A percentile compares a stretch with the other conserved stretches of the same genome.
Evolutionary conservation across 2,888 invertebrate species (phyloP).

Genomic region (Metalampra italica): DNA sequence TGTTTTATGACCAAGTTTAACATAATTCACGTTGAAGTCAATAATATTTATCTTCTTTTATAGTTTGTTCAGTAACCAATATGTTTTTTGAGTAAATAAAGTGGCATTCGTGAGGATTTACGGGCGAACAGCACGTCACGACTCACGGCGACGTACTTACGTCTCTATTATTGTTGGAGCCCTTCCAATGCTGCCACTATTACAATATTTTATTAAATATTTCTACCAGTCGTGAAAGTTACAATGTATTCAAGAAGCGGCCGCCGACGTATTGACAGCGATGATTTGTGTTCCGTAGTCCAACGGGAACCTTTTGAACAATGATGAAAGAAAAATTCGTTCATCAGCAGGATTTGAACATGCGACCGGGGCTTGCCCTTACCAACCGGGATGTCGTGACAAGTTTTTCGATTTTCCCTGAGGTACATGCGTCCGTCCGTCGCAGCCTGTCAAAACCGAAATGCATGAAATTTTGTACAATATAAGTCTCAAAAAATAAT

Average conservation of each 20-base stretch:
- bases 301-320: too few species aligned
- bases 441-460: too few species aligned
- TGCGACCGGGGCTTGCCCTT: too few species aligned
- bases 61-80: slow-evolving; percentile 49
- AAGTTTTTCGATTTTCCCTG: too few species aligned
- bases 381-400: too few species aligned
- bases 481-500: too few species aligned
- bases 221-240: slow-evolving; percentile 23
- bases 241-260: slow-evolving; percentile 12
- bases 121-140: slow-evolving; percentile 24
- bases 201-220: slow-evolving; percentile 23
- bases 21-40: slow-evolving; percentile 38
- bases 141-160: slow-evolving; percentile 43
- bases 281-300: too few species aligned
- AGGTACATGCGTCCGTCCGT: too few species aligned
- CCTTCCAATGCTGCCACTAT: slow-evolving; percentile 49
- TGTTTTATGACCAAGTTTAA: slow-evolving; percentile 34
- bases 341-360: too few species aligned
- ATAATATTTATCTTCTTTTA: slow-evolving; percentile 52
- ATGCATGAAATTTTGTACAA: too few species aligned
- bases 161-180: slow-evolving; percentile 57
- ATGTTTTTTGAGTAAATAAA: slow-evolving; percentile 67
- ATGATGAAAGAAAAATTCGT: too few species aligned
- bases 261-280: not conserved
- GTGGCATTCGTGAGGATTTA: slow-evolving; percentile 37